These are phyloP conservation scores for Pituophis catenifer DNA, from an alignment of 2,113 vertebrate species.

Conservation along the genomic window DNA sequence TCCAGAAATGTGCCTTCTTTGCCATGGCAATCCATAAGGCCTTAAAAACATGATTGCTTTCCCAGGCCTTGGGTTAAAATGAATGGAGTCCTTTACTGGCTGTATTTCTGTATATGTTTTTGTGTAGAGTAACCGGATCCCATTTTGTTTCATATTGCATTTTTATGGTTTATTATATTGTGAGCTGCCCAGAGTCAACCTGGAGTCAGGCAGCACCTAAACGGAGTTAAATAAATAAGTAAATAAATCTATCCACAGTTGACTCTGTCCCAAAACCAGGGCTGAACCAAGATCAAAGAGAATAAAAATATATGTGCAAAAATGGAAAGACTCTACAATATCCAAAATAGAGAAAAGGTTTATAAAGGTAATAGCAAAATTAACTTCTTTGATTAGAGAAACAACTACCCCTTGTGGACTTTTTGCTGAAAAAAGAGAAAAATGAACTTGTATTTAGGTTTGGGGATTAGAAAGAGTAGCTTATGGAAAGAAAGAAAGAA, in stretches of 20 bases:
- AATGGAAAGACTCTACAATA: background rate
- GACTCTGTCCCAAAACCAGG: background rate
- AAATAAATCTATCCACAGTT: background rate
- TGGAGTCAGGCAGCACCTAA: background rate
- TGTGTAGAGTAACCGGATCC: background rate
- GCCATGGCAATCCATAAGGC: background rate
- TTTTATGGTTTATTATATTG: background rate
- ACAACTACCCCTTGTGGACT: background rate
- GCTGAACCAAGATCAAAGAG: background rate
- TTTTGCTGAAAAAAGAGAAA: background rate
- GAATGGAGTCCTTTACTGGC: background rate
- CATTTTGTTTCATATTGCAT: background rate
- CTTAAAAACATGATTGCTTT: background rate
- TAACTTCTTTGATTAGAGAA: background rate
- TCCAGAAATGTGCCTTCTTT: background rate
- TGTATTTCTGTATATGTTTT: background rate
- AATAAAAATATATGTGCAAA: background rate
- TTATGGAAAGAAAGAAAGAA: background rate
- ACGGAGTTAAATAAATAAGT: background rate
- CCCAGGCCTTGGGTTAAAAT: background rate
- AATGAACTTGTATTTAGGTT: background rate
- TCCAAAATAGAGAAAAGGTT: background rate
- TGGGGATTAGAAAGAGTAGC: background rate
- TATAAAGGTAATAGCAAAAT: background rate
- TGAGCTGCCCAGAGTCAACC: background rate